Evolutionary conservation across 2,113 vertebrate genomes (phyloP), one percentile per base, ranked within the genome.

Genomic region (Clupea harengus): DNA sequence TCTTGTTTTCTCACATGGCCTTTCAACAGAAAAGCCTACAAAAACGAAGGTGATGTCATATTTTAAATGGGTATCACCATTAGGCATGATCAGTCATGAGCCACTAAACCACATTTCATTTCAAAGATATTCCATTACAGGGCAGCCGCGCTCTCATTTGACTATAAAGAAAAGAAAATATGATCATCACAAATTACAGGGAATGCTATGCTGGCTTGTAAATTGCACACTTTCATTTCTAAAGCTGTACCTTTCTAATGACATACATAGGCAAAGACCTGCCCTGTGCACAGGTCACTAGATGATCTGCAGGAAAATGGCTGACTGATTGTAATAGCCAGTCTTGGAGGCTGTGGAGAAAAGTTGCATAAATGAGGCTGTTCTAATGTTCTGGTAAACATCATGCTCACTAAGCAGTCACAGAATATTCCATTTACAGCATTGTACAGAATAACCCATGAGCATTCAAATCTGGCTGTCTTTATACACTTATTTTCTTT

Each of bases 51-150:
- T 89, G 89, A 92, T 90, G 89, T 93, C 90, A 91, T 88, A 72
- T 75, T 84, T 87, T 52, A 11, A 87, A 92, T 84, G 87, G 88
- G 88, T 83, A 25, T 50, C 81, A 2, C 83, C 20, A 15, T 87
- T 84, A 83, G 47, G 85, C 64, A 75, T 91, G 91, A 94, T 92
- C 92, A 91, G 89, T 90, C 90, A 84, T 84, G 83, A 91, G 86
- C 84, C 85, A 83, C 81, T 91, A 88, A 78, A 92, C 90, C 88
- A 85, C 54, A 22, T 22, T 60, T 60, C 80, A 75, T 92, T 89
- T 89, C 90, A 47, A 89, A 89, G 86, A 87, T 91, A 85, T 87
- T 72, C 22, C 86, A 88, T 88, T 89, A 82, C 84, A 86, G 67
- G 45, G 88, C 83, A 75, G 86, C 86, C 81, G 17, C 45, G 25